phyloP scores from a whole-genome alignment of 2,888 invertebrate species.

The Emesis furor region DNA sequence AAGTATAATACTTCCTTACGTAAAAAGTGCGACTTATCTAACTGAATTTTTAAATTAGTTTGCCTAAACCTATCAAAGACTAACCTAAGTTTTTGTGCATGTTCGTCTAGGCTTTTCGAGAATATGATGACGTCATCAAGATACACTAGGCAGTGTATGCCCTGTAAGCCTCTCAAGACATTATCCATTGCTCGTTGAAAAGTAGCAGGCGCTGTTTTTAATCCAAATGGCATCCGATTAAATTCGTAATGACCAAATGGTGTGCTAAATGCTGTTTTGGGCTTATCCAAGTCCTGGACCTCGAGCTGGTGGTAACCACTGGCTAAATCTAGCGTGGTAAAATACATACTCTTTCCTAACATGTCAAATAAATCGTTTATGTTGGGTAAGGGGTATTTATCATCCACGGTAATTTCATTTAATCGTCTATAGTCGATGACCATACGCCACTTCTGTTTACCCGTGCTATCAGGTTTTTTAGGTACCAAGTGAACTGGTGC shows the following conservation, averaged over 20 bases:
- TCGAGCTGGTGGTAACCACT: conserved; percentile 74
- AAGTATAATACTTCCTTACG: conserved; percentile 76
- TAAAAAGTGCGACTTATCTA: conserved; percentile 72
- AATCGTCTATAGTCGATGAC: background rate
- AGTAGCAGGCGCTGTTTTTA: conserved; percentile 62
- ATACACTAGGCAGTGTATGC: conserved; percentile 74
- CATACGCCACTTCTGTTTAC: background rate
- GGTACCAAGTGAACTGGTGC: conserved; percentile 80
- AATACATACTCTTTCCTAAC: background rate
- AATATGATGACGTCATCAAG: conserved; percentile 79
- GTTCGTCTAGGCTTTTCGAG: conserved; percentile 69
- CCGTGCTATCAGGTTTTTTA: conserved; percentile 77
- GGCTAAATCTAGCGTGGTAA: conserved; percentile 62
- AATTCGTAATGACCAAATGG: conserved; percentile 68
- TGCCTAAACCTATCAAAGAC: conserved; percentile 69
- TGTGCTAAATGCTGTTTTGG: conserved; percentile 63
- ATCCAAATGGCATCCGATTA: conserved; percentile 64
- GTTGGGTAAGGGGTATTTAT: conserved; percentile 15
- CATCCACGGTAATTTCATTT: background rate
- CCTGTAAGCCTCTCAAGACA: conserved; percentile 64
- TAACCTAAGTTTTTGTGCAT: conserved; percentile 64
- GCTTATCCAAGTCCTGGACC: conserved; percentile 43
- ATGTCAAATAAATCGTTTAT: conserved; percentile 40
- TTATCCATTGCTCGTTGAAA: conserved; percentile 72
- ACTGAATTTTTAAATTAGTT: conserved; percentile 70